Evolutionary conservation across 2,113 vertebrate genomes (phyloP).

Genomic region (Seriola aureovittata): DNA sequence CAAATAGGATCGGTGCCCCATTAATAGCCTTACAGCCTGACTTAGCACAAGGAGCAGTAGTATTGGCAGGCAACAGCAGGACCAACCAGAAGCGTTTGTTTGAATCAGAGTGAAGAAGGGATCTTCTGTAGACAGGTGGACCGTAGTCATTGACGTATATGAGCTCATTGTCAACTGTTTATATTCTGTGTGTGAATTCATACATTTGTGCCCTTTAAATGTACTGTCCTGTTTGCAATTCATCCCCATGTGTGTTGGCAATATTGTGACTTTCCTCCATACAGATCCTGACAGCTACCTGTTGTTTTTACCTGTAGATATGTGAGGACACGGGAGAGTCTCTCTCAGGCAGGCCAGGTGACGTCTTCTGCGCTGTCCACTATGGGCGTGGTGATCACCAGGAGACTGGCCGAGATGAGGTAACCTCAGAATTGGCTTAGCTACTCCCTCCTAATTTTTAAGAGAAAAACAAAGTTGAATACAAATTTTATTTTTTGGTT

Average conservation of each 20-base stretch:
- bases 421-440: conserved; percentile 60
- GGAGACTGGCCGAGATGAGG: conserved; percentile 95
- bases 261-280: not conserved
- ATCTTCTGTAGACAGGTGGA: conserved; percentile 31
- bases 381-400: conserved; percentile 91
- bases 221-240: not conserved
- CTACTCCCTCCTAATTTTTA: not conserved
- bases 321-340: conserved; percentile 93
- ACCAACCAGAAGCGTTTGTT: conserved; percentile 25
- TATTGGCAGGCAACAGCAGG: conserved; percentile 45
- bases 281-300: not conserved
- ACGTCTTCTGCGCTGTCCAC: conserved; percentile 92
- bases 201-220: not conserved
- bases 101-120: conserved; percentile 1
- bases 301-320: conserved; percentile 83
- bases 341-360: conserved; percentile 93
- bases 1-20: conserved; percentile 70
- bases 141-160: conserved; percentile 13
- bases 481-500: not conserved
- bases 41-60: conserved; percentile 60
- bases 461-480: not conserved
- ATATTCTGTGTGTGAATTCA: not conserved
- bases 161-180: conserved; percentile 21
- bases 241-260: not conserved
- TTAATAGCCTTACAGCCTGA: conserved; percentile 76